Evolutionary conservation across 1,140 invertebrate genomes (phyloP), one percentile per base, ranked within the genome.

Genomic region (Orchestia grillus): DNA sequence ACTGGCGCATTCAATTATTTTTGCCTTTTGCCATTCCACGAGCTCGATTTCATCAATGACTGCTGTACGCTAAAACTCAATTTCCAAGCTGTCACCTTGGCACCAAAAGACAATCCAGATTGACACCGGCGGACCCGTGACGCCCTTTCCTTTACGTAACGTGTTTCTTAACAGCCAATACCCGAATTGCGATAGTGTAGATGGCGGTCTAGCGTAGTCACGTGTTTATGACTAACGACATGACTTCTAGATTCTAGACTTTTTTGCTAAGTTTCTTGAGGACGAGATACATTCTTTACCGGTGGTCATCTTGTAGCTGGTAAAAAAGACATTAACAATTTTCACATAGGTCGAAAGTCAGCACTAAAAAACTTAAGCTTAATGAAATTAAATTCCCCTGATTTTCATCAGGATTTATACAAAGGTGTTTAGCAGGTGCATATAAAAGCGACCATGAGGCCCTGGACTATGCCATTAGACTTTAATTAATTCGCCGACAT

Each of bases 111-210:
- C 41, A 41, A 44, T 42, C n/a, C 41, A 90, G 43, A 41, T 90
- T 90, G 88, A 8, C 36, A 23, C 42, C 88, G 4, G 87, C 88
- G 4, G 87, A 87, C 87, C 87, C 87, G 11, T 90, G 88, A 77
- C 88, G 36, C 88, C 88, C 88, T 90, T 90, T 42, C 4, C 88
- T 41, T 90, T 90, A 42, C 88, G 88, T 90, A 90, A 90, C 88
- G 15, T 43, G 43, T 90, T 90, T 90, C 88, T 44, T 28, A 90
- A 90, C 43, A 90, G n/a, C 43, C 41, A 44, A 41, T 90, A 90
- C n/a, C 41, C 41, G 41, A 90, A 90, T 41, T 90, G 23, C 88
- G 43, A 90, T 44, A 8, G 43, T 90, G 88, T 90, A 44, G 88
- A 44, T 90, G 88, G 36, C 11, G 62, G 62, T 77, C 28, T 77